Evolutionary conservation across 2,113 vertebrate species (phyloP), one percentile per base, ranked within the genome.

Genomic region (Ranitomeya imitator): DNA sequence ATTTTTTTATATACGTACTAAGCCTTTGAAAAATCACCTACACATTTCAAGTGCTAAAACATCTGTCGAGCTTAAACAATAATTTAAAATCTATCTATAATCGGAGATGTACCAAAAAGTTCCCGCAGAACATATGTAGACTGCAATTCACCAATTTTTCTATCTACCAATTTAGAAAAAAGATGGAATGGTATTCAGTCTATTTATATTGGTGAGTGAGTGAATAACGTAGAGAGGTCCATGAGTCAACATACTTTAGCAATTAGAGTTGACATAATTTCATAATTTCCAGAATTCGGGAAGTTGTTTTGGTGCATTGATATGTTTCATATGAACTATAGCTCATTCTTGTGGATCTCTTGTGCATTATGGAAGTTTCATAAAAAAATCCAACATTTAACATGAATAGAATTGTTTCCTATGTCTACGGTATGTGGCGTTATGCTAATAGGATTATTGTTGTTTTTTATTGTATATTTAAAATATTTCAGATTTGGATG

Each of bases 1-100:
- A 69, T 69, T 89, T 86, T 85, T 89, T 89, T 89, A 79, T 85
- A 79, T 89, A 89, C 52, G 61, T 85, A 79, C 82, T 89, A 85
- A 89, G 87, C 87, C 87, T 89, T 89, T 89, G 87, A 89, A 89
- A 89, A 85, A 89, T 89, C 87, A 89, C 87, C 87, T 85, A 85
- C 81, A 89, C 87, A 78, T 88, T 88, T 89, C 67, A 89, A 89
- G 81, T 84, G 87, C 51, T 89, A 89, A 89, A 89, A 89, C 87
- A 89, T 89, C 87, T 89, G 87, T 85, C 67, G 51, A 26, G 74
- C 73, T 84, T 51, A 85, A 85, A 63, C 81, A 89, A 89, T 89
- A 89, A 79, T 89, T 73, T 88, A 84, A 88, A 84, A 88, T 88
- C 52, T 87, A 89, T 89, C 87, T 77, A 69, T 67, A 84, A 77